Evolutionary conservation across 1,140 invertebrate genomes (phyloP), one percentile per base, ranked within the genome.

Genomic region (Formica exsecta): DNA sequence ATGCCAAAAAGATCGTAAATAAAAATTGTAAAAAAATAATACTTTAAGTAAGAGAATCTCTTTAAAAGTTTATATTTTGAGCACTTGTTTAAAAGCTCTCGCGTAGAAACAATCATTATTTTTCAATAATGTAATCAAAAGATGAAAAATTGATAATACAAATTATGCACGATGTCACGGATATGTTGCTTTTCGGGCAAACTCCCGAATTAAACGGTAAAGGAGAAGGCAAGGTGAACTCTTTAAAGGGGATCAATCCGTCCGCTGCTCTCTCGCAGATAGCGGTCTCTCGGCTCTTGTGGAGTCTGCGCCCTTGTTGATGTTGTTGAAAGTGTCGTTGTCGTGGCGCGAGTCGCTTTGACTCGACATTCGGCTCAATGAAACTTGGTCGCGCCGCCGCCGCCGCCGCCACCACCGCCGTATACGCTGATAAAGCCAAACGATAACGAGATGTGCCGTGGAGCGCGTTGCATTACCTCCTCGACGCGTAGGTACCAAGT

Each of bases 361-460:
- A 38, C n/a, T 73, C 51, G 66, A 81, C 48, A n/a, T 81, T 44
- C 51, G 38, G 25, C 41, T 80, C 48, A 51, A 71, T 81, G 51
- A 41, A 73, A 57, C 48, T 41, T 29, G 19, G 75, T 79, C 32
- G 62, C 61, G 25, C 19, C 4, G 76, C n/a, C 16, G 25, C 19
- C 4, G 76, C n/a, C 16, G 51, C 22, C 22, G 25, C 36, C 0
- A 32, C 13, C 44, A 29, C 32, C 3, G 3, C 32, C 6, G 41
- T n/a, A 54, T 29, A 44, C 32, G 76, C 16, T 71, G 79, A 81
- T 81, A 81, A 73, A 81, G 51, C 38, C 66, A 8, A n/a, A 73
- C 68, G 79, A 81, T 81, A 81, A 81, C 66, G 77, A 81, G 66
- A 81, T 73, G 77, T 51, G 57, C 51, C 32, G 32, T 8, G 62